These are phyloP conservation scores for Eutolmus rufibarbis DNA, from an alignment of 2,888 invertebrate species.

Conservation along the genomic window DNA sequence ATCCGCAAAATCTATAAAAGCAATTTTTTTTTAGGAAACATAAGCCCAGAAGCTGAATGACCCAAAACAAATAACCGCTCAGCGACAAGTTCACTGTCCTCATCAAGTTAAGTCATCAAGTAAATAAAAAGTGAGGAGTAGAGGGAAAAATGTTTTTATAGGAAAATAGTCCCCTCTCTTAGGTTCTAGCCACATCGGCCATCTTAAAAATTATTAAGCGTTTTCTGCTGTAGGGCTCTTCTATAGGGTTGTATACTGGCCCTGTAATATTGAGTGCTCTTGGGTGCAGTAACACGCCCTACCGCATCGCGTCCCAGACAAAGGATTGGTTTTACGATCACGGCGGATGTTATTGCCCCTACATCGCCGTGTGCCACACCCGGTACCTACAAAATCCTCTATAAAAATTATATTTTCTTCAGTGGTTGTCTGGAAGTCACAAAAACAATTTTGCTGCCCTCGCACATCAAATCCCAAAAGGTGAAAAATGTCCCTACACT, in stretches of 20 bases:
- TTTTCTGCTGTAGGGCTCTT: neutral
- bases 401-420: neutral
- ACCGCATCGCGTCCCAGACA: neutral
- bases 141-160: neutral
- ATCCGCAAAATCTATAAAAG: neutral
- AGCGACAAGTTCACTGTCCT: conserved; percentile 13
- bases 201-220: neutral
- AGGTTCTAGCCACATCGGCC: neutral
- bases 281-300: neutral
- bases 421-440: neutral
- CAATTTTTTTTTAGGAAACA: neutral
- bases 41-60: conserved; percentile 4
- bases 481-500: neutral
- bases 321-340: neutral
- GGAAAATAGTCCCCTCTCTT: neutral
- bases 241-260: neutral
- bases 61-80: conserved; percentile 21
- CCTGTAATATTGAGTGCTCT: neutral
- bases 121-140: neutral
- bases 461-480: neutral
- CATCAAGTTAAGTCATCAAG: conserved; percentile 36
- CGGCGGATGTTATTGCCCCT: neutral
- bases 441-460: neutral
- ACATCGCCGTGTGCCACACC: neutral
- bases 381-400: neutral